Base-by-base conservation (phyloP, 2,113 vertebrate genomes). In the Tapirus terrestris region DNA sequence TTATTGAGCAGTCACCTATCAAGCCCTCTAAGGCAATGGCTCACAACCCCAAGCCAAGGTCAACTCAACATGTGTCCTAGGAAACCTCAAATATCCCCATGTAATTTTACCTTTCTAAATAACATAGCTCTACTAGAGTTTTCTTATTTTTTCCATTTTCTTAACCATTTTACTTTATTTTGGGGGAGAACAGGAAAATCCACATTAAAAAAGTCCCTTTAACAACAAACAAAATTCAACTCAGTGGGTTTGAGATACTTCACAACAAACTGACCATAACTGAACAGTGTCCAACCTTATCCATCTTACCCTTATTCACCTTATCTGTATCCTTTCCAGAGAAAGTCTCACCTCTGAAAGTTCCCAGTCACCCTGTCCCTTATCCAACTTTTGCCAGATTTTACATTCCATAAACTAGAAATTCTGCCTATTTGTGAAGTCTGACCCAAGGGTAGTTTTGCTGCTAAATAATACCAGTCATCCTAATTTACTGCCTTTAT, bases 101-200 rank as follows among this genome's bases (percentile, higher is more conserved):
- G 36, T 3, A 48, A 36, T 29, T 76, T 67, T 29, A 61, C 61
- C 39, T 96, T 82, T 89, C 77, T 58, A 58, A 85, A 17, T 88
- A 88, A 43, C 8, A 79, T 27, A 56, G 11, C 9, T 51, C 43
- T 89, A 25, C 39, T 36, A 77, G 39, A 45, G 18, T 60, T 61
- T 60, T 76, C 31, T 43, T 43, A 7, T 39, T 43, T 68, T 60
- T 86, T 70, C 3, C 16, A 21, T 68, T 3, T 70, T 70, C 60
- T 94, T 89, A 75, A 80, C 23, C 27, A 80, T 68, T 82, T 72
- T 39, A 58, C 21, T 84, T 75, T 73, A 45, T 79, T 89, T 96
- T 7, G 7, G 45, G 10, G 29, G 4, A 33, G 13, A 82, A 81
- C 14, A 31, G 56, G 60, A 58, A 82, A 82, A 67, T 3, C 8